These are phyloP conservation scores for Astreopora myriophthalma DNA, from an alignment of 64 coral and sea anemone genomes.

Conservation along the genomic window DNA sequence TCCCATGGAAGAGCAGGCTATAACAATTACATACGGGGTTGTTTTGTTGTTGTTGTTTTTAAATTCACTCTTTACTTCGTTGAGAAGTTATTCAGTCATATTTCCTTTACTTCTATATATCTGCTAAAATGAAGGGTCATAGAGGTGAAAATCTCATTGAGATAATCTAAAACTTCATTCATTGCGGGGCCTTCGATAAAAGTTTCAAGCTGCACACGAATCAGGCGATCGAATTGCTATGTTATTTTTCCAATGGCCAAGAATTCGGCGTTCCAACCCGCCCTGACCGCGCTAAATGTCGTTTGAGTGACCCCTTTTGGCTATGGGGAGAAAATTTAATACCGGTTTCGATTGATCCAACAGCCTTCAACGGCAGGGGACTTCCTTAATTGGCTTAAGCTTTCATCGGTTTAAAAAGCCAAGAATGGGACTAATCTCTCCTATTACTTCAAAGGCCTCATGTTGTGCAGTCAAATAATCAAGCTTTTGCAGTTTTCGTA, in stretches of 20 bases:
- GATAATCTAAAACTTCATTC: slow-evolving; percentile 17
- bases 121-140: not conserved
- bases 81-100: too few species aligned
- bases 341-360: not conserved
- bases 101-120: not conserved
- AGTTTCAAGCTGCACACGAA: not conserved
- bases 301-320: slow-evolving; percentile 1
- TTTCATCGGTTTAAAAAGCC: slow-evolving; percentile 33
- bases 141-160: not conserved
- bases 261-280: not conserved
- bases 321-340: not conserved
- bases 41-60: too few species aligned
- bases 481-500: not conserved
- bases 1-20: too few species aligned
- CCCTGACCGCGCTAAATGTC: not conserved
- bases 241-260: not conserved
- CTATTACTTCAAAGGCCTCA: slow-evolving; percentile 37
- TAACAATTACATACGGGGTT: too few species aligned
- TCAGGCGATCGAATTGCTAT: not conserved
- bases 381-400: not conserved
- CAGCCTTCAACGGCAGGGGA: not conserved
- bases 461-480: not conserved
- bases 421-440: slow-evolving; percentile 9
- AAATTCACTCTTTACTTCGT: too few species aligned
- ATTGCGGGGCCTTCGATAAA: not conserved